phyloP scores from a whole-genome alignment of 2,888 invertebrate species.

The Phorcus lineatus region DNA sequence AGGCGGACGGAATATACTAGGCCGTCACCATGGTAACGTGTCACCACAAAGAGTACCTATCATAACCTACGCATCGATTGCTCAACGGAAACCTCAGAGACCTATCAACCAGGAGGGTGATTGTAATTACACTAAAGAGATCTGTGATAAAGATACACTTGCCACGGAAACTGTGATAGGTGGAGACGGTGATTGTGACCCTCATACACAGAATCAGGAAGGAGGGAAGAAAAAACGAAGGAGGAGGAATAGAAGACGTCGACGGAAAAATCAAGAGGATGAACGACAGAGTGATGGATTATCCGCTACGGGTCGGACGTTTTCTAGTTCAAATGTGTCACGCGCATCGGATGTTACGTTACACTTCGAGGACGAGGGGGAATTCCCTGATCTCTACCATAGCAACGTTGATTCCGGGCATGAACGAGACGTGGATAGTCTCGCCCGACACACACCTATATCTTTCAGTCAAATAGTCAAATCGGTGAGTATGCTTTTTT shows the following conservation, averaged over 20 bases:
- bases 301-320: conserved; percentile 32
- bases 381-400: conserved; percentile 67
- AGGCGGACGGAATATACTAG: neutral
- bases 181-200: neutral
- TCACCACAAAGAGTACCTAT: conserved; percentile 1
- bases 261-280: conserved; percentile 28
- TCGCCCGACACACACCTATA: conserved; percentile 39
- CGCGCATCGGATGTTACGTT: conserved; percentile 40
- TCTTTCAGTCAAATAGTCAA: conserved; percentile 69
- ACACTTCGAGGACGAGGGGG: conserved; percentile 72
- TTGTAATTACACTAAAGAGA: neutral
- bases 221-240: conserved; percentile 32
- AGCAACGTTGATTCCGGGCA: conserved; percentile 5
- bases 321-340: conserved; percentile 41
- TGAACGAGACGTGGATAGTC: conserved; percentile 35
- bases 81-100: conserved; percentile 50
- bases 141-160: neutral
- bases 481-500: conserved; percentile 41
- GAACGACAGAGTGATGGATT: conserved; percentile 38
- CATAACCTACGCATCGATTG: conserved; percentile 53
- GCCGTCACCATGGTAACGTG: neutral
- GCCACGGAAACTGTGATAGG: conserved; percentile 10
- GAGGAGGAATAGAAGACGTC: conserved; percentile 41
- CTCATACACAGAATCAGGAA: neutral
- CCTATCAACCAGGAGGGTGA: neutral